Evolutionary conservation across 2,888 invertebrate species (phyloP), one percentile per base, ranked within the genome.

Genomic region (Agrochola litura): DNA sequence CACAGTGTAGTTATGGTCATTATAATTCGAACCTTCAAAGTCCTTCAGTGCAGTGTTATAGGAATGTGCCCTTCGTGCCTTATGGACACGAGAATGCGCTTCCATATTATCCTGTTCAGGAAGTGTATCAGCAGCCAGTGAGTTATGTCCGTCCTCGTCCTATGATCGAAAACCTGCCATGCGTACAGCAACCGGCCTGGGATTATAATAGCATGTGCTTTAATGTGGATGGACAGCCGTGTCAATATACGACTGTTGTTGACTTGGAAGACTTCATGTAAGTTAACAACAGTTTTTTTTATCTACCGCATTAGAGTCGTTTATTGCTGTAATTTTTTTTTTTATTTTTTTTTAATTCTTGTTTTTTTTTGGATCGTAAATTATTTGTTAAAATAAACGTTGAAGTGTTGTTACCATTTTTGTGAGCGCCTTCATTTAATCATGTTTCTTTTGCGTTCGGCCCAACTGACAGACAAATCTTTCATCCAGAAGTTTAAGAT

Each of bases 201-300:
- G 97, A 97, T 89, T 98, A 98, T 90, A 97, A 95, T 68, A 97
- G 97, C 90, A 96, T 96, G 96, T 98, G 98, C 90, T 98, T 97
- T 88, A 97, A 98, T 90, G 97, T 97, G 86, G 97, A 97, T 80
- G 97, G 97, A 0, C 97, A 97, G 87, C 96, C 98, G 0, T 98
- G 98, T 84, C 98, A 97, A 89, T 98, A 97, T 90, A 97, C 97
- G 0, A 96, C 97, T 85, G 96, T 97, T 82, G 97, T 97, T 72
- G 98, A 98, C 93, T 97, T 98, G 88, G 98, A 98, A 93, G 98
- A 98, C 94, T 98, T 98, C 93, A 98, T 98, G 98, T 98, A 95
- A 98, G 98, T 97, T 86, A 66, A 61, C 10, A 58, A n/a, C 10
- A 58, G n/a, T 41, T 43, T 30, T 46, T 63, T 63, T 43, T 3